A percentile compares a stretch with the other conserved stretches of the same genome.
phyloP scores from a whole-genome alignment of 2,113 vertebrate species.

The Oncorhynchus mykiss region DNA sequence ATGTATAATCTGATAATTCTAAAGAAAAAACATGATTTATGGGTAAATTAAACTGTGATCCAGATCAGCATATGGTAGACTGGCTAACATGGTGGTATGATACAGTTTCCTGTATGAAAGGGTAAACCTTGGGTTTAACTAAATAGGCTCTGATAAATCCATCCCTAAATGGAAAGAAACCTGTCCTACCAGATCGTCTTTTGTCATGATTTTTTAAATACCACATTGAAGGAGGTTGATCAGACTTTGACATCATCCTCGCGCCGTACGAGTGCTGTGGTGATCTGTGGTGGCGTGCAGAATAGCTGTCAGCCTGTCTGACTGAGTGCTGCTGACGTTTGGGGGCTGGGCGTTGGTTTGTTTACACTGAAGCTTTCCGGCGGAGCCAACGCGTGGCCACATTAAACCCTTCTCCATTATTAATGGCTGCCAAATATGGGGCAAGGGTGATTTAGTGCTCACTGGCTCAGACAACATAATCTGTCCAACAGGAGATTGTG shows the following conservation, averaged over 20 bases:
- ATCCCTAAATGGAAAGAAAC: not conserved
- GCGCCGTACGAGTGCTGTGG: no score
- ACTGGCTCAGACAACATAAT: constrained; percentile 4
- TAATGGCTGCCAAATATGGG: constrained; percentile 34
- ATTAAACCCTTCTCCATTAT: constrained; percentile 47
- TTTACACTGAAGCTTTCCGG: constrained; percentile 22
- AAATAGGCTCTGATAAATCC: not conserved
- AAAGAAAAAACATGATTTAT: no score
- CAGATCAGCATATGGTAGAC: no score
- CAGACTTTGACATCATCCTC: no score
- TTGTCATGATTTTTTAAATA: no score
- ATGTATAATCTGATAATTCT: no score
- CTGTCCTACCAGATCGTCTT: no score
- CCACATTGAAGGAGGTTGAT: no score
- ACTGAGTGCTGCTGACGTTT: not conserved
- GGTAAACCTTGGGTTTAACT: not conserved
- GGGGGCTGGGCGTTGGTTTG: not conserved
- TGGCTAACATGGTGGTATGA: not conserved
- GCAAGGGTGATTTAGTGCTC: not conserved
- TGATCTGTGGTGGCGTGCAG: not conserved
- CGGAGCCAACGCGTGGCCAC: constrained; percentile 28
- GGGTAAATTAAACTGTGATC: no score
- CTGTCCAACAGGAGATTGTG: not conserved
- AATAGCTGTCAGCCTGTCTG: not conserved
- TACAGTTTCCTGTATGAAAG: not conserved